Evolutionary conservation across 2,113 vertebrate species (phyloP), one percentile per base, ranked within the genome.

Genomic region (Caracal caracal): DNA sequence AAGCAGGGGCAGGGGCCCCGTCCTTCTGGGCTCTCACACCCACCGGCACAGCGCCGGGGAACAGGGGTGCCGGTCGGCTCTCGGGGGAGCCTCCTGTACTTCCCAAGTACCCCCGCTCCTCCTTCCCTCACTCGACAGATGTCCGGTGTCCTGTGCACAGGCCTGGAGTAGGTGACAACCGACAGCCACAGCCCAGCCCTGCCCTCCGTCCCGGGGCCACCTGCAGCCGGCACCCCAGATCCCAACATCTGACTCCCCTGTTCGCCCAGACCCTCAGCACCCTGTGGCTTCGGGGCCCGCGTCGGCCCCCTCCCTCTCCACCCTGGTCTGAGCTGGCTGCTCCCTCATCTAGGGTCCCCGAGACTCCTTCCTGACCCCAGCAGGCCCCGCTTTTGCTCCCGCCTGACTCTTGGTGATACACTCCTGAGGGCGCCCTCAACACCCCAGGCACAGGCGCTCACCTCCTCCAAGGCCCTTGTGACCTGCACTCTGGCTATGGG

Each of bases 31-130:
- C 26, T 47, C 40, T 47, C 16, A 1, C 3, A 8, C 40, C 73
- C 13, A 6, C 66, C 3, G 0, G 17, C 49, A n/a, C 10, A 0
- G 66, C 1, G 47, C 47, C 66, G 4, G 2, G 20, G 9, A 13
- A 56, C 66, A 47, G 10, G 0, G 24, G 2, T 0, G 3, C 35
- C 17, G 10, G 6, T 12, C 43, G 43, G 43, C 43, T 43, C 43
- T 43, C 43, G 43, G 43, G 43, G 43, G 43, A 43, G 43, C 43
- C 43, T 43, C 43, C 43, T 43, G 43, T 43, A 1, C 43, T 9
- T 43, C 43, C 43, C 43, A 8, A 43, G 43, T 43, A 43, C 8
- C n/a, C 66, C 17, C 8, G 2, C 15, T 37, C 68, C 68, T 37
- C 37, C 49, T 76, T 47, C 43, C 43, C n/a, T 37, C 68, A 22